Evolutionary conservation across 2,113 vertebrate species (phyloP).

Genomic region (Sardina pilchardus): DNA sequence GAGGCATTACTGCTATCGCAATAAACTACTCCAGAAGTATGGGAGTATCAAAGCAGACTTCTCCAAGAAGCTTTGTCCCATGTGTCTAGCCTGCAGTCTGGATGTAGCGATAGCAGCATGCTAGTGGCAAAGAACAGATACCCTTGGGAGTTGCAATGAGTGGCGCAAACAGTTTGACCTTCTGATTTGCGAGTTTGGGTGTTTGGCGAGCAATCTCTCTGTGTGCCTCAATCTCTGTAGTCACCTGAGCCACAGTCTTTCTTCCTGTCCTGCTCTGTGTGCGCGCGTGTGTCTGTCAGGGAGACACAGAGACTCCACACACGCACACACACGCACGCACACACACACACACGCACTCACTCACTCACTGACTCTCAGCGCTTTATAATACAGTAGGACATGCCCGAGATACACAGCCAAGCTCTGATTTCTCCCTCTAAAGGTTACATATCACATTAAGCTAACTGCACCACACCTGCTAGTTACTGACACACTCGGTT

Average conservation of each 20-base stretch:
- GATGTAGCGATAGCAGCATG: neutral
- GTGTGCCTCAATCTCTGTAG: neutral
- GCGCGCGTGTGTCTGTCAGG: neutral
- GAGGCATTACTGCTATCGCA: neutral
- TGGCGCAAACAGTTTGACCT: conserved; percentile 41
- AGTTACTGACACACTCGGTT: neutral
- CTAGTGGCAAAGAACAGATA: neutral
- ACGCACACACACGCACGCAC: neutral
- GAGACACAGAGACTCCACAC: neutral
- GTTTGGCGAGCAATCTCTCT: conserved; percentile 21
- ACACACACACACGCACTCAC: neutral
- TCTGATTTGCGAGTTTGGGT: conserved; percentile 32
- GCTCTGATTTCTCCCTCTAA: conserved; percentile 49
- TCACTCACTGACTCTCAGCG: conserved; percentile 22
- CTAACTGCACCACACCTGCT: conserved; percentile 13
- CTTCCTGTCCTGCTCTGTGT: neutral
- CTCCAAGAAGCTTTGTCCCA: neutral
- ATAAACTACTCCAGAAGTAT: neutral
- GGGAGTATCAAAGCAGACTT: neutral
- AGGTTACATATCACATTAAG: conserved; percentile 40
- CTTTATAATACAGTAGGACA: conserved; percentile 24
- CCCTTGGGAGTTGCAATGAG: neutral
- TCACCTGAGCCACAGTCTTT: neutral
- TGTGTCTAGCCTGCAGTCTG: neutral
- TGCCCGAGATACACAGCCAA: conserved; percentile 1